Evolutionary conservation across 2,888 invertebrate genomes (phyloP), one percentile per base, ranked within the genome.

Genomic region (Ptilodon capucinus): DNA sequence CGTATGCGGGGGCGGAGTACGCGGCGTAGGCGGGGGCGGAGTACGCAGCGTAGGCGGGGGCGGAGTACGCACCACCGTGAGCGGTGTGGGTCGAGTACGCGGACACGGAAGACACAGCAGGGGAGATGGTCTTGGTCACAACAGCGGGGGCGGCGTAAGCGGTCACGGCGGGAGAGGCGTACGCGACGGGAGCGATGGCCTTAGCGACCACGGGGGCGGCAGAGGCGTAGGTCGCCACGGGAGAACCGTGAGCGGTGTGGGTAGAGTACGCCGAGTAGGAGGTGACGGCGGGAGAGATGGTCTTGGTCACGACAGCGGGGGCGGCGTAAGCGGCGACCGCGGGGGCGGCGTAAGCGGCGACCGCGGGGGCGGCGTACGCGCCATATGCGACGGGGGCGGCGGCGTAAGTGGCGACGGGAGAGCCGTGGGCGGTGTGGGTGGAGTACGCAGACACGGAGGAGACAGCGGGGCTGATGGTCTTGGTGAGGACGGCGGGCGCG

Each of bases 251-350:
- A 43, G 75, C 74, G 48, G 72, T 79, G 61, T 72, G 71, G 53
- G 77, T 73, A 58, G 87, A 74, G 73, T 79, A 78, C 1, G 76
- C 68, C 30, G 88, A 86, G 76, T 92, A 91, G 48, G 86, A 70
- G 49, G 92, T 75, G 51, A 68, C 55, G 45, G 64, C 54, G 18
- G 57, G 53, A 39, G 59, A 34, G 57, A 71, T 67, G 58, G 78
- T 74, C 57, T 63, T 63, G 45, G 63, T 62, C 13, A 62, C 59
- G 67, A 74, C 71, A 34, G 77, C 76, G 46, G 78, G 72, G 21
- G 74, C 73, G 19, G 93, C 92, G 34, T 88, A 86, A 73, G 92
- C 91, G 43, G 85, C 68, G 42, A 92, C 74, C 19, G 63, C 50
- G 42, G 49, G 47, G 40, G 44, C 65, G 30, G 61, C 60, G 43